Evolutionary conservation across 2,797 vertebrate genomes (phyloP), one percentile per base, ranked within the genome.

Genomic region (Menidia menidia): DNA sequence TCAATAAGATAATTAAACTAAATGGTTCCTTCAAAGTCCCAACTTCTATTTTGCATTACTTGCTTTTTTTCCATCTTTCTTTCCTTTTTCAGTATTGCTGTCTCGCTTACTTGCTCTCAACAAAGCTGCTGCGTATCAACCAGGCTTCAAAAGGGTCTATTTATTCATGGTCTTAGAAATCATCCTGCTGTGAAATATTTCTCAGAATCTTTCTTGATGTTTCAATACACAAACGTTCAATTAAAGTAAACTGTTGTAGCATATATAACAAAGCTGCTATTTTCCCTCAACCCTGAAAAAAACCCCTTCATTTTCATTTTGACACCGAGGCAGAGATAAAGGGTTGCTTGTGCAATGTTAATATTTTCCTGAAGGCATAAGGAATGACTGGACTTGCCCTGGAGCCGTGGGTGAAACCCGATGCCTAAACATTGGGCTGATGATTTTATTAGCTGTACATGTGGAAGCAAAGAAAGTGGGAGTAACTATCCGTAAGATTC

Each of bases 1-100:
- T 91, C 80, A 87, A 86, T 86, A 86, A 88, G 84, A 93, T 92
- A 92, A 94, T 93, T 94, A 92, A 88, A 89, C 83, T 73, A 77
- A 87, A 84, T 77, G 74, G 67, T 80, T 89, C 68, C 64, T 88
- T 78, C 75, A 1, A 87, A 86, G 83, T 88, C 77, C 60, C 59
- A 53, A 77, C 85, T 86, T 87, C 85, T 83, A 78, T 82, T 65
- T 48, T 13, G 75, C 65, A 80, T 78, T 58, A 32, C 78, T 66
- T 81, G 59, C 13, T 16, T 41, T 57, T 62, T 66, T 69, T 67
- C 19, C 19, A 66, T 65, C 13, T 71, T 13, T 67, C 31, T 61
- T 33, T 60, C 39, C 63, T 57, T 62, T 43, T 32, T 14, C 45
- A 16, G 48, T 57, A 47, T 44, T 31, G 33, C 45, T 69, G 13